Conservation (phyloP, 1,140 invertebrate genomes). For the Dreissena polymorpha region DNA sequence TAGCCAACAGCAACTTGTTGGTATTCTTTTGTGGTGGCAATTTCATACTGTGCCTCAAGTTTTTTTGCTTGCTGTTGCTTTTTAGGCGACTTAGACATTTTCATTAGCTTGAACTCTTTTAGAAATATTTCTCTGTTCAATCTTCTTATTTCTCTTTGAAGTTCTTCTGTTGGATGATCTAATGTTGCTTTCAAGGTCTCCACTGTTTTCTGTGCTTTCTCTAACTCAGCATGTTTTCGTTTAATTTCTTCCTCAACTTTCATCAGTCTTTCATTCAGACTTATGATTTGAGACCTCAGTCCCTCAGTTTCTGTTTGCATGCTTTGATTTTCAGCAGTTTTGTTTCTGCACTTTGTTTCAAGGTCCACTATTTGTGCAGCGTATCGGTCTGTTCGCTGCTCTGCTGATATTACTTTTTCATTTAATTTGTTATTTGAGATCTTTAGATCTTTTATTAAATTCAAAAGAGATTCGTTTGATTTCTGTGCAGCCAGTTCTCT, state of each 20-base stretch:
- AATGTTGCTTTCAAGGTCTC: no score
- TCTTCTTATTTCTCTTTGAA: no score
- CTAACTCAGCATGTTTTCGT: background rate
- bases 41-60: no score
- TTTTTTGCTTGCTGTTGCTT: no score
- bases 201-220: background rate
- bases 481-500: no score
- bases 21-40: no score
- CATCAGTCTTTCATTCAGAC: background rate
- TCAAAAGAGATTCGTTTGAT: conserved; percentile 11
- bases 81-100: no score
- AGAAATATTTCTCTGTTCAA: no score
- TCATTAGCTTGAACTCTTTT: no score
- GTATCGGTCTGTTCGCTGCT: conserved; percentile 30
- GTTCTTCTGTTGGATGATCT: no score
- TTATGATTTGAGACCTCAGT: background rate
- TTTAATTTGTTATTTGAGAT: background rate
- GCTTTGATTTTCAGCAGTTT: no score
- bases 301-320: background rate
- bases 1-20: no score
- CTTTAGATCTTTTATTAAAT: conserved; percentile 17
- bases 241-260: background rate
- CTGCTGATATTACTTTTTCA: conserved; percentile 5
- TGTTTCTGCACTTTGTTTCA: conserved; percentile 26
- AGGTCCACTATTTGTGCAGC: conserved; percentile 27